Evolutionary conservation across 2,113 vertebrate genomes (phyloP), one percentile per base, ranked within the genome.

Genomic region (Oreocharis arfaki): DNA sequence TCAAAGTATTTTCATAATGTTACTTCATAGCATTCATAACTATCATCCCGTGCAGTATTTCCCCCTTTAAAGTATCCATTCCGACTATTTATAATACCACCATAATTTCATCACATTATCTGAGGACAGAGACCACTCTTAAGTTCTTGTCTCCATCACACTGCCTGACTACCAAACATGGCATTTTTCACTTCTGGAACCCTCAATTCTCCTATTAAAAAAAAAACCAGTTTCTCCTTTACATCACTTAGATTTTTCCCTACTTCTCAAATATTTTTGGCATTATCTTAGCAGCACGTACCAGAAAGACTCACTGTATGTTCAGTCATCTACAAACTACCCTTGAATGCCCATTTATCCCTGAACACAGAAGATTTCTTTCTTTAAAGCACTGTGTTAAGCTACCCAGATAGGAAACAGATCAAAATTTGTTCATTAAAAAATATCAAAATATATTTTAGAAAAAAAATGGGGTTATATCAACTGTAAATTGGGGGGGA

Each of bases 401-500:
- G 24, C 35, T 22, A 47, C 8, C 37, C 3, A 57, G 12, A 74
- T 27, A 57, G 4, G n/a, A 67, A 81, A 74, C 9, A 37, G 13
- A 49, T 15, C 7, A 64, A 73, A 76, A 56, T 33, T 55, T 35
- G 1, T 39, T 30, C 16, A 18, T 41, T 7, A 60, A 52, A 69
- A 46, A 50, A 28, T 2, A 77, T 18, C 9, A 65, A 56, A 77
- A 49, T 4, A 64, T 16, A 39, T 53, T 81, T 64, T n/a, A 55
- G 18, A 12, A 30, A 59, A 57, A 53, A 89, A 68, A 24, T 19
- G 1, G 24, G 18, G 16, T 24, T 60, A 24, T 47, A 89, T 92
- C 87, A 98, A 97, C 97, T 98, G 96, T 75, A 98, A 96, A 93
- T 98, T 52, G 7, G 2, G 4, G n/a, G 3, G 96, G 20, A 21